These are phyloP conservation scores for Drosophila takahashii DNA, from an alignment of 1,140 invertebrate genomes.

Conservation along the genomic window DNA sequence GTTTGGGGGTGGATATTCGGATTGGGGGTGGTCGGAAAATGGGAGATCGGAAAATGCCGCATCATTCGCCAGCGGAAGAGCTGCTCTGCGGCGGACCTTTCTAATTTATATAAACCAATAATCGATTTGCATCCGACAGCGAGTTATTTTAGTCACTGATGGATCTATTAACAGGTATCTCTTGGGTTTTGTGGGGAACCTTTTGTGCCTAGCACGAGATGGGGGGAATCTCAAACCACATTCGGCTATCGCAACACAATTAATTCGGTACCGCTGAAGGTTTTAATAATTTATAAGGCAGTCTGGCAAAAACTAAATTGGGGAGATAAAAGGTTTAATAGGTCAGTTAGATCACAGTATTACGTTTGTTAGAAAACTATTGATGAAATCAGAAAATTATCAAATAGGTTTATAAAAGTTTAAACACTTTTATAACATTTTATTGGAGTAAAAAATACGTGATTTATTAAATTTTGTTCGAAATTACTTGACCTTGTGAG, in stretches of 20 bases:
- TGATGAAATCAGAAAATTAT: neutral
- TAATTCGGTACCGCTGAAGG: constrained; percentile 10
- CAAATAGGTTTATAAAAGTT: neutral
- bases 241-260: constrained; percentile 19
- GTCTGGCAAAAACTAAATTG: neutral
- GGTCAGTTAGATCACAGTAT: neutral
- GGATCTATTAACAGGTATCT: constrained; percentile 28
- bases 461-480: no score
- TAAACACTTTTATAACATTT: neutral
- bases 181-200: constrained; percentile 7
- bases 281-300: constrained; percentile 1
- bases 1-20: neutral
- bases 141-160: constrained; percentile 17
- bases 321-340: neutral
- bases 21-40: neutral
- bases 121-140: constrained; percentile 11
- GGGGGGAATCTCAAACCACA: constrained; percentile 8
- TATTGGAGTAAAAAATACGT: neutral
- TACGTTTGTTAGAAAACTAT: neutral
- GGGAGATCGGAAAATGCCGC: constrained; percentile 14
- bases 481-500: no score
- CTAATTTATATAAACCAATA: constrained; percentile 31
- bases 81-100: constrained; percentile 12
- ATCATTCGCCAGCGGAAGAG: constrained; percentile 36
- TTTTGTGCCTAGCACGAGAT: constrained; percentile 42